phyloP scores from a whole-genome alignment of 2,888 invertebrate genomes.

The Hirtodrosophila histrioides region DNA sequence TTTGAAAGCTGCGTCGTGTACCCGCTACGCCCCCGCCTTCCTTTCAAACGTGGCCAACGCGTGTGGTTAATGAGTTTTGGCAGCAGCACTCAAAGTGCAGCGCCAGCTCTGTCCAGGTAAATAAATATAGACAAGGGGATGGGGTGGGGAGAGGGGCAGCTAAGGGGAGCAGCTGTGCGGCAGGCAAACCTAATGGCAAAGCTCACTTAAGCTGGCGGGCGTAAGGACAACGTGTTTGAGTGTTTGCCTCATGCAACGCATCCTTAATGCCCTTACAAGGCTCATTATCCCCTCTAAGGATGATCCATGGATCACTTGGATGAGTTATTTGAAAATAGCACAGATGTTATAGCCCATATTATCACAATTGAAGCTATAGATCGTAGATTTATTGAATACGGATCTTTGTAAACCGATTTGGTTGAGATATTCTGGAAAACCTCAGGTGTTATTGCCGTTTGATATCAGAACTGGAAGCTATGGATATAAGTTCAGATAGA shows the following conservation, averaged over 20 bases:
- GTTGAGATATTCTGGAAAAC: no score
- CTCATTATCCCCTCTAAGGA: no score
- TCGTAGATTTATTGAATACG: no score
- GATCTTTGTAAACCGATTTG: no score
- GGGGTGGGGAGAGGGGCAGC: neutral
- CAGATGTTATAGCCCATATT: no score
- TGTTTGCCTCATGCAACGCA: constrained; percentile 7
- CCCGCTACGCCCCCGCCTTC: constrained; percentile 4
- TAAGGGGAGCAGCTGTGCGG: constrained; percentile 45
- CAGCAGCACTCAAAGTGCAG: constrained; percentile 56
- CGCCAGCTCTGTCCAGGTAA: constrained; percentile 21
- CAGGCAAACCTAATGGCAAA: constrained; percentile 51
- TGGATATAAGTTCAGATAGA: no score
- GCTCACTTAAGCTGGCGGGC: constrained; percentile 48
- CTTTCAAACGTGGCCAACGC: constrained; percentile 27
- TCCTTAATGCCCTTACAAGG: constrained; percentile 11
- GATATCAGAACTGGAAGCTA: no score
- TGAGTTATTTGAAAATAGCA: no score
- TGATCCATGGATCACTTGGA: no score
- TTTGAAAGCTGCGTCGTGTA: neutral
- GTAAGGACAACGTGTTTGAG: constrained; percentile 6
- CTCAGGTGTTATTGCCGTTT: no score
- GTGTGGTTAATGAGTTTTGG: constrained; percentile 61
- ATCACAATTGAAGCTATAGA: no score
- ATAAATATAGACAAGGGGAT: neutral